Conservation (phyloP, 1,140 invertebrate genomes). For the Atta colombica region DNA sequence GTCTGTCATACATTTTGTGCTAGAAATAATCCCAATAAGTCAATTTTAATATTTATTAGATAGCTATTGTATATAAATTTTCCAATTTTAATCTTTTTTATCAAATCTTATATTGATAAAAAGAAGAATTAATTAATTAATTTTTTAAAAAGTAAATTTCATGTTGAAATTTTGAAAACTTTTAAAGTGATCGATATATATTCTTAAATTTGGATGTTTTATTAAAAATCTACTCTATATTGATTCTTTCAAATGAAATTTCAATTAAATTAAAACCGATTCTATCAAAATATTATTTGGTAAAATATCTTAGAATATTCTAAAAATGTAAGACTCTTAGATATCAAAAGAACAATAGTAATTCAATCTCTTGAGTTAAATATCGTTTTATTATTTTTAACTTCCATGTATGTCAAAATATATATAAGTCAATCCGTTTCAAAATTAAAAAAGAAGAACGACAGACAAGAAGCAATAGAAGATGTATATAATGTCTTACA, state of each 20-base stretch:
- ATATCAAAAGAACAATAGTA: too few species aligned
- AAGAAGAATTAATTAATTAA: background rate
- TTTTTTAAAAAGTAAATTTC: background rate
- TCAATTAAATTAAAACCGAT: background rate
- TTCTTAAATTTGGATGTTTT: background rate
- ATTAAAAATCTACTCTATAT: background rate
- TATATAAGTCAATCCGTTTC: too few species aligned
- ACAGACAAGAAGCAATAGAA: too few species aligned
- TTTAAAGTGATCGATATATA: background rate
- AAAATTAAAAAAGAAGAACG: too few species aligned
- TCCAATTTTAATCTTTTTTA: background rate
- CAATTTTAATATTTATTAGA: background rate
- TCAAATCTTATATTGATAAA: background rate
- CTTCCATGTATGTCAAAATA: too few species aligned
- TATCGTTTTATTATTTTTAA: too few species aligned
- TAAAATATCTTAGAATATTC: background rate
- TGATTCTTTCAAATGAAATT: too few species aligned
- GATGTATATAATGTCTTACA: too few species aligned
- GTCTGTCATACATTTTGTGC: background rate
- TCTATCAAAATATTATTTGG: background rate
- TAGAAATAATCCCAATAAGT: background rate
- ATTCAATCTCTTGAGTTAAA: too few species aligned
- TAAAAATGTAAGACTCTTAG: background rate
- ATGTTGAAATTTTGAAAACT: background rate
- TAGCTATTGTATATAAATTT: too few species aligned